Evolutionary conservation across 53 echinoderm and acorn worm species (phyloP).

Genomic region (Holothuria scabra): DNA sequence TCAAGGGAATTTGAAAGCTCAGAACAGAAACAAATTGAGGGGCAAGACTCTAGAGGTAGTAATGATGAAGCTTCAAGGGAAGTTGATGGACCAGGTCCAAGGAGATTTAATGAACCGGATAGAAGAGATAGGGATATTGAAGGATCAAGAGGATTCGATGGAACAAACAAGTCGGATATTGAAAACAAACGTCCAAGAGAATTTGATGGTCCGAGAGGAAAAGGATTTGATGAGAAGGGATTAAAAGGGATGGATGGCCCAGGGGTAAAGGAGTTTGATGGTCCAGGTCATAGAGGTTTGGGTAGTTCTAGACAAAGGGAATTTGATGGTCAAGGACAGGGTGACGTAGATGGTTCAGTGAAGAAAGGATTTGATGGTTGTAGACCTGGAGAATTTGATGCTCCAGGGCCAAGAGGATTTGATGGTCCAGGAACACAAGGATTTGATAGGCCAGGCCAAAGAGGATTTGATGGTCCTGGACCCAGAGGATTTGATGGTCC

Average conservation of each 20-base stretch:
- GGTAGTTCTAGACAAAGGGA: slow-evolving; percentile 24
- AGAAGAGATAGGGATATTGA: slow-evolving; percentile 27
- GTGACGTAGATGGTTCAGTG: slow-evolving; percentile 20
- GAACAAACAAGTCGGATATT: too few relatives aligned
- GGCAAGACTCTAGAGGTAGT: slow-evolving; percentile 30
- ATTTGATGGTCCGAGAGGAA: slow-evolving; percentile 45
- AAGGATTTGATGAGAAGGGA: slow-evolving; percentile 35
- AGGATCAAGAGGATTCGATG: slow-evolving; percentile 37
- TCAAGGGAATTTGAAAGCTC: slow-evolving; percentile 33
- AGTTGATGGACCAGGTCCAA: slow-evolving; percentile 30
- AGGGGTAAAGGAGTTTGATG: slow-evolving; percentile 34
- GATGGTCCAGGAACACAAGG: slow-evolving; percentile 49
- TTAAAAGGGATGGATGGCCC: slow-evolving; percentile 26
- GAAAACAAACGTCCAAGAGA: slow-evolving; percentile 1
- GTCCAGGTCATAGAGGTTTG: slow-evolving; percentile 30
- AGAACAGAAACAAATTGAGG: slow-evolving; percentile 1
- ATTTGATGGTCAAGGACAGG: slow-evolving; percentile 40
- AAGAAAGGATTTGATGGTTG: slow-evolving; percentile 40
- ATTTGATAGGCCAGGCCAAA: slow-evolving; percentile 42
- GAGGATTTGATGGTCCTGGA: slow-evolving; percentile 42
- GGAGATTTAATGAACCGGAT: slow-evolving; percentile 35
- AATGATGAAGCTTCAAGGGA: slow-evolving; percentile 24
- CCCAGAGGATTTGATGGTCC: slow-evolving; percentile 36
- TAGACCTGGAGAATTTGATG: slow-evolving; percentile 18
- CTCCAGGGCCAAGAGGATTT: slow-evolving; percentile 33